A percentile compares a stretch with the other conserved stretches of the same genome.
Evolutionary conservation across 2,888 invertebrate genomes (phyloP).

Genomic region (Thyatira batis): DNA sequence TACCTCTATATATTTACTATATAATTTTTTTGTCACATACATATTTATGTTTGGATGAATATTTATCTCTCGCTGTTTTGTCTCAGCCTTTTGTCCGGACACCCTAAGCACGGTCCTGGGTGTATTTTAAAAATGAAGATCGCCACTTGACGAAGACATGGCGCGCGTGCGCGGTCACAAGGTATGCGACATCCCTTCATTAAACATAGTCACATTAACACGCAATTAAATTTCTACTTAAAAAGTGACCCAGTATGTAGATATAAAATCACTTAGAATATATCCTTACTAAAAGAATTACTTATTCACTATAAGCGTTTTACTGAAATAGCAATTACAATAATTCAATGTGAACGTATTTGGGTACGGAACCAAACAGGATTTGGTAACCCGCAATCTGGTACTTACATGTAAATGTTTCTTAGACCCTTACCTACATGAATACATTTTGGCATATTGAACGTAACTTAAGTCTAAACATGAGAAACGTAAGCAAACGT

Average conservation of each 20-base stretch:
- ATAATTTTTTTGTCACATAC: too few relatives aligned
- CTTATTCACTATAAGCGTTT: neutral
- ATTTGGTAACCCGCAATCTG: neutral
- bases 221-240: too few relatives aligned
- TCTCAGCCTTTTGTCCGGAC: neutral
- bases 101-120: neutral
- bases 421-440: neutral
- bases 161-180: slow-evolving; percentile 44
- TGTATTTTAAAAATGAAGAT: slow-evolving; percentile 21
- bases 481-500: neutral
- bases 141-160: slow-evolving; percentile 32
- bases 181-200: neutral
- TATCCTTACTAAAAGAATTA: too few relatives aligned
- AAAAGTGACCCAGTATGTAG: too few relatives aligned
- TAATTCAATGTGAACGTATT: neutral
- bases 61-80: too few relatives aligned
- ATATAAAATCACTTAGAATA: too few relatives aligned
- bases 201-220: too few relatives aligned
- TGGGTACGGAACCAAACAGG: neutral
- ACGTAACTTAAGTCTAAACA: neutral
- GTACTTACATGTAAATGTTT: neutral
- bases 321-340: neutral
- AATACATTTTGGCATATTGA: slow-evolving; percentile 3
- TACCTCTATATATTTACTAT: too few relatives aligned
- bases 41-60: too few relatives aligned